Percentiles rank a stretch among this genome's conserved stretches.
These are phyloP conservation scores for Eleutherodactylus coqui DNA, from an alignment of 2,797 vertebrate genomes.

Conservation along the genomic window DNA sequence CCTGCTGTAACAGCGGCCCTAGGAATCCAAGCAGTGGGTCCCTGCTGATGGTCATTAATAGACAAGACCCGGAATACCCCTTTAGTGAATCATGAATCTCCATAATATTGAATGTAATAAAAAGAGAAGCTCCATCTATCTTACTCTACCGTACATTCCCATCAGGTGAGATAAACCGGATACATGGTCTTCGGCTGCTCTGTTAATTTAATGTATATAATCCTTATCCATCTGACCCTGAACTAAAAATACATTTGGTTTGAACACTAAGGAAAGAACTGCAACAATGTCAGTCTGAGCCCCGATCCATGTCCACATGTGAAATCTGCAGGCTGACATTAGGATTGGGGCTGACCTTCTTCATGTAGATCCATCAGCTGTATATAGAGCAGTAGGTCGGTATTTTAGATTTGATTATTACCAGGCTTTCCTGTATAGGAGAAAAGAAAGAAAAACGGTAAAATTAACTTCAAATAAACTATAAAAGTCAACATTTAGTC, in stretches of 20 bases:
- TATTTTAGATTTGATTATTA: conserved; percentile 82
- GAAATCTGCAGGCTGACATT: background rate
- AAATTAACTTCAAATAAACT: background rate
- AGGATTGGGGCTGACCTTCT: background rate
- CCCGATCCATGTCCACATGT: background rate
- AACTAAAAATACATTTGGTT: background rate
- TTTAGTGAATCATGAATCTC: too few relatives aligned
- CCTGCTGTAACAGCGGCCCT: too few relatives aligned
- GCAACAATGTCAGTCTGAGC: background rate
- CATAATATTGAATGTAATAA: too few relatives aligned
- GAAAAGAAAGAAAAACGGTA: conserved; percentile 48
- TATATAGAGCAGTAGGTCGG: conserved; percentile 78
- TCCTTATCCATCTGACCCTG: background rate
- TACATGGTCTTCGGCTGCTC: too few relatives aligned
- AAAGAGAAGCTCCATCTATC: too few relatives aligned
- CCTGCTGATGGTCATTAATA: too few relatives aligned
- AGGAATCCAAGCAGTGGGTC: too few relatives aligned
- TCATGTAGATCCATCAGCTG: conserved; percentile 68
- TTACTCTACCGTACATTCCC: too few relatives aligned
- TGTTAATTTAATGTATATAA: background rate
- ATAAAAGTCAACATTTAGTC: background rate
- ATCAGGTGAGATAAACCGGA: too few relatives aligned
- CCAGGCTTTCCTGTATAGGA: conserved; percentile 73
- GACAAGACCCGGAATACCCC: too few relatives aligned
- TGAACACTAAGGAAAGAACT: background rate